phyloP scores from a whole-genome alignment of 2,797 vertebrate species.

The Squalus acanthias region DNA sequence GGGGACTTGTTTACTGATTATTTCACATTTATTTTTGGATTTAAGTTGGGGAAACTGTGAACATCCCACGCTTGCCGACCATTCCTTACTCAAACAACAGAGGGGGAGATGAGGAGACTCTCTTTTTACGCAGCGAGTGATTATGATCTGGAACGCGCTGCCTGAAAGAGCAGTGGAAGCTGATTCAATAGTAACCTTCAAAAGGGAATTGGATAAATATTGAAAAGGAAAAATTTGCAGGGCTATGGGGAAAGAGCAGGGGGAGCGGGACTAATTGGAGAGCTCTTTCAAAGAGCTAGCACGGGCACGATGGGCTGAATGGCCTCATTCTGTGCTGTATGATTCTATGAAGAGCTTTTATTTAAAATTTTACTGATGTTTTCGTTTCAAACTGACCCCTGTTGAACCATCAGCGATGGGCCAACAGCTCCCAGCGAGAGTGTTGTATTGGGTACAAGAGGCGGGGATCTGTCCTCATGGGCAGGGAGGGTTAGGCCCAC shows the following conservation, averaged over 20 bases:
- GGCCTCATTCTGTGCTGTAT: not conserved
- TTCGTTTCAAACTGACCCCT: not conserved
- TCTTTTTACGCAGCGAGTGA: not conserved
- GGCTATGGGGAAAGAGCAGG: not conserved
- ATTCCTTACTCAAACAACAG: not conserved
- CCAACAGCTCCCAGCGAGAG: not conserved
- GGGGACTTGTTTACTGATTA: not conserved
- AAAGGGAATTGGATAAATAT: not conserved
- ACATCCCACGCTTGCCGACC: not conserved
- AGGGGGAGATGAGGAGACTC: not conserved
- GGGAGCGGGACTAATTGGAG: not conserved
- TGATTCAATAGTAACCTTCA: not conserved
- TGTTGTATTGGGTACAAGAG: not conserved
- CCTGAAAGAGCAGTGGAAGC: not conserved
- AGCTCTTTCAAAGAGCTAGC: not conserved
- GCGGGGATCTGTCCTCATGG: too few species aligned
- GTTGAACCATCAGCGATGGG: not conserved
- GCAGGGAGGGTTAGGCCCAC: not conserved
- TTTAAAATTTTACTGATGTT: not conserved
- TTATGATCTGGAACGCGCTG: not conserved
- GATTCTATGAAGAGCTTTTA: not conserved
- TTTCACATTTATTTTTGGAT: slow-evolving; percentile 18
- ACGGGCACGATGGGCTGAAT: not conserved
- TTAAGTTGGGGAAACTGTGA: not conserved
- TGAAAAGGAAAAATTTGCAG: not conserved